phyloP scores from a whole-genome alignment of 2,113 vertebrate species.

The Corvus hawaiiensis region DNA sequence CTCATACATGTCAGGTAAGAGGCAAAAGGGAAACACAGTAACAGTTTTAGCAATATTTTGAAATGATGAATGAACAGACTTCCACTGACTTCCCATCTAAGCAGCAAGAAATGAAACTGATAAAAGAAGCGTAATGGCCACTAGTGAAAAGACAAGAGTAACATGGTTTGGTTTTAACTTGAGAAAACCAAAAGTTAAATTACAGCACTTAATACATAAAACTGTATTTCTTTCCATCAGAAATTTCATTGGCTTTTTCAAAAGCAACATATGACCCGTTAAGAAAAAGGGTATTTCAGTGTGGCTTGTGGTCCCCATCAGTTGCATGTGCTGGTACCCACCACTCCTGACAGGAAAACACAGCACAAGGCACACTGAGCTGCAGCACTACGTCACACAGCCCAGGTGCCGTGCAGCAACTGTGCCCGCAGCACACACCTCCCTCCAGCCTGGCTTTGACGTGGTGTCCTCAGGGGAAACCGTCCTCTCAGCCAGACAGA shows the following conservation, averaged over 20 bases:
- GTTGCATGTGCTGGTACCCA: not conserved
- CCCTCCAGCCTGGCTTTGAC: not conserved
- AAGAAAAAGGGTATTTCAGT: not conserved
- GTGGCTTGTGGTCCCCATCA: not conserved
- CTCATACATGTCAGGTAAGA: not conserved
- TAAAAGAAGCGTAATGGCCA: not conserved
- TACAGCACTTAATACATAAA: not conserved
- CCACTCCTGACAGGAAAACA: not conserved
- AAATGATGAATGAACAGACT: not conserved
- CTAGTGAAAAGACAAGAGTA: not conserved
- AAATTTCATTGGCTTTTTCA: not conserved
- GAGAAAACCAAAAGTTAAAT: not conserved
- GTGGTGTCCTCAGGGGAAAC: accelerated
- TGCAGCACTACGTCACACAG: not conserved
- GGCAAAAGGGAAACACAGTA: not conserved
- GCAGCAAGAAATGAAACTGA: not conserved
- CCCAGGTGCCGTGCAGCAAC: not conserved
- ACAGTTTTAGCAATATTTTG: not conserved
- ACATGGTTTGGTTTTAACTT: not conserved
- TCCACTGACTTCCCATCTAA: not conserved
- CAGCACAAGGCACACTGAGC: not conserved
- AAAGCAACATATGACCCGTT: accelerated
- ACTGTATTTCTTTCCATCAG: not conserved
- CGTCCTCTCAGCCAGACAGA: not conserved
- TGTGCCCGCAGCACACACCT: accelerated